Evolutionary conservation across 2,888 invertebrate genomes (phyloP).

Genomic region (Lasiommata megera): DNA sequence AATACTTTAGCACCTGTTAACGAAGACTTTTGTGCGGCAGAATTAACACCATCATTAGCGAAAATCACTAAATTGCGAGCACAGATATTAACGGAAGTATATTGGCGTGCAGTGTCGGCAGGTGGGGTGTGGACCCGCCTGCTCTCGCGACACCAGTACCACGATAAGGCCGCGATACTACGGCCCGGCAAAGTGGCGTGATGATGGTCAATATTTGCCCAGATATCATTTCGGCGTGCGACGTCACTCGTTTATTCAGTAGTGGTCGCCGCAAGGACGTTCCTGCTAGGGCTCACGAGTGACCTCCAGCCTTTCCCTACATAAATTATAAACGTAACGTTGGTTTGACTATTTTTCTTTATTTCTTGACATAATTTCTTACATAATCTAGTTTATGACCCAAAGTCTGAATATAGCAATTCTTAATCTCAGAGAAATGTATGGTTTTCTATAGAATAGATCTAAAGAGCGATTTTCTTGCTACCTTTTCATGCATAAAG

Average conservation of each 20-base stretch:
- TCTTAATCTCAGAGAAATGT: too few species aligned
- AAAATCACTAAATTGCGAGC: conserved; percentile 1
- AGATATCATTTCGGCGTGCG: conserved; percentile 54
- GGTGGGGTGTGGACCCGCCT: conserved; percentile 55
- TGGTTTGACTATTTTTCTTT: not conserved
- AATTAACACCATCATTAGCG: not conserved
- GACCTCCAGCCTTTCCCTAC: not conserved
- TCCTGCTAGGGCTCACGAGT: conserved; percentile 33
- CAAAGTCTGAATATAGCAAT: too few species aligned
- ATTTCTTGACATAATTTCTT: too few species aligned
- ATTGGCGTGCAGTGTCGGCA: conserved; percentile 36
- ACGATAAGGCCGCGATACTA: conserved; percentile 39
- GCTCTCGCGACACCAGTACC: conserved; percentile 36
- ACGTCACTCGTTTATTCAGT: conserved; percentile 62
- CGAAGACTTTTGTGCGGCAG: too few species aligned
- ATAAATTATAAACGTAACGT: not conserved
- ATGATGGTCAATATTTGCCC: conserved; percentile 75
- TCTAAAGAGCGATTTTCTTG: too few species aligned
- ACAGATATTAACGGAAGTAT: conserved; percentile 2
- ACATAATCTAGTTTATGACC: too few species aligned
- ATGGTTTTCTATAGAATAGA: too few species aligned
- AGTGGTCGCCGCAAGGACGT: conserved; percentile 52
- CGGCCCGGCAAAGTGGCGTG: conserved; percentile 63
- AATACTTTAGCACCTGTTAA: too few species aligned
- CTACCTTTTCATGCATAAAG: too few species aligned